Percentiles rank a stretch among this genome's conserved stretches.
These are phyloP conservation scores for Drosophila kepulauana DNA, from an alignment of 1,140 invertebrate species.

Conservation along the genomic window DNA sequence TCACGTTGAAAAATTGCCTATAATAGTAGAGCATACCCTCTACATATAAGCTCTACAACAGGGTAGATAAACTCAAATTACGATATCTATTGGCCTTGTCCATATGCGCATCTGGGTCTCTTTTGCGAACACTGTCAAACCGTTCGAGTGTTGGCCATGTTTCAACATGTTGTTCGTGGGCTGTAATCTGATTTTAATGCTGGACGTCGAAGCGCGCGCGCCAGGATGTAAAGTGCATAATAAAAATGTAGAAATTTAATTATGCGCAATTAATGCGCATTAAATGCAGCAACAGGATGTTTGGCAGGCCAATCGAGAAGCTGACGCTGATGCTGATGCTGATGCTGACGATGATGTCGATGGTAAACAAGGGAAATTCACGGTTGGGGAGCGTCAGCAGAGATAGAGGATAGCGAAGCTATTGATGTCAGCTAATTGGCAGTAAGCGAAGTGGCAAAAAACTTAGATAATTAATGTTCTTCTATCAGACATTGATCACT, in stretches of 20 bases:
- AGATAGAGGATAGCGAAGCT: slow-evolving; percentile 19
- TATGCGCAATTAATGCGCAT: slow-evolving; percentile 78
- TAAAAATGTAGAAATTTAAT: slow-evolving; percentile 79
- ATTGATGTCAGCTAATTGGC: slow-evolving; percentile 66
- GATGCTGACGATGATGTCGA: too few species aligned
- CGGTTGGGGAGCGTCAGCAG: not conserved
- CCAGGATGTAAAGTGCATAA: slow-evolving; percentile 72
- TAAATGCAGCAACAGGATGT: slow-evolving; percentile 65
- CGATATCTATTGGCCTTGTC: slow-evolving; percentile 8
- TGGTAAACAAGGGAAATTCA: not conserved
- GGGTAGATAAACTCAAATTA: slow-evolving; percentile 17
- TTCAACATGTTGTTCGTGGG: slow-evolving; percentile 42
- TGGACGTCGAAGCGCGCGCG: slow-evolving; percentile 38
- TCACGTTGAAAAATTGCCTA: too few species aligned
- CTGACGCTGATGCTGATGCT: not conserved
- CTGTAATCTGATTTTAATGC: slow-evolving; percentile 75
- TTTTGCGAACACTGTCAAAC: not conserved
- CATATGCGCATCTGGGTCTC: not conserved
- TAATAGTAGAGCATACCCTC: not conserved
- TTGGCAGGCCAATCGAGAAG: slow-evolving; percentile 15
- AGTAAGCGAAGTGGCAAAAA: slow-evolving; percentile 31
- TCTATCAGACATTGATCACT: not conserved
- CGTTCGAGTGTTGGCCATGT: slow-evolving; percentile 10
- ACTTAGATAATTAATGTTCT: slow-evolving; percentile 8
- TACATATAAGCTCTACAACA: not conserved